These are phyloP conservation scores for Yasuhikotakia modesta DNA, from an alignment of 2,797 vertebrate species.

Conservation along the genomic window DNA sequence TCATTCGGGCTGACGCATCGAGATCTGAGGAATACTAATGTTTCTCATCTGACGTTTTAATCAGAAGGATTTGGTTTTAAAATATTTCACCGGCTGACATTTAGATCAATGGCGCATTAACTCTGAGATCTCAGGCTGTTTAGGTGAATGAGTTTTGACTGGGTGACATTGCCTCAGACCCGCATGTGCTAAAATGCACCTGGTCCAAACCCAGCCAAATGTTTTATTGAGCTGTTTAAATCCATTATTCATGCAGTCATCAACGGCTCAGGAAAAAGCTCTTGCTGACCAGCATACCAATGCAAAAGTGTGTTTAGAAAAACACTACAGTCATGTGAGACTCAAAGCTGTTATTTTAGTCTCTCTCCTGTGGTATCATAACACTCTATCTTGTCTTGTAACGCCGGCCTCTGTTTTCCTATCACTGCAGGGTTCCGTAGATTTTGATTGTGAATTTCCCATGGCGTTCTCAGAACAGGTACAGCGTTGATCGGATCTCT, in stretches of 20 bases:
- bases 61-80: constrained; percentile 9
- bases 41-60: constrained; percentile 31
- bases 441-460: constrained; percentile 2
- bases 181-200: constrained; percentile 37
- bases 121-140: constrained; percentile 36
- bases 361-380: not conserved
- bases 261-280: constrained; percentile 54
- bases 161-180: constrained; percentile 49
- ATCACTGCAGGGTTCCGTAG: constrained; percentile 1
- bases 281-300: constrained; percentile 53
- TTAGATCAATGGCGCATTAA: constrained; percentile 35
- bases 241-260: constrained; percentile 63
- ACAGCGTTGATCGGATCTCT: not conserved
- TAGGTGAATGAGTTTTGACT: constrained; percentile 50
- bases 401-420: constrained; percentile 17
- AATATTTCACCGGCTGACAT: constrained; percentile 42
- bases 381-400: not conserved
- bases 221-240: constrained; percentile 60
- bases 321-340: constrained; percentile 5
- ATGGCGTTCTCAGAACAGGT: not conserved
- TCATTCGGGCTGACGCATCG: constrained; percentile 17
- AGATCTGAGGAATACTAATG: not conserved
- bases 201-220: constrained; percentile 54
- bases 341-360: not conserved
- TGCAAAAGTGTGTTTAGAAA: constrained; percentile 49